Evolutionary conservation across 2,888 invertebrate species (phyloP), one percentile per base, ranked within the genome.

Genomic region (Lampropteryx suffumata): DNA sequence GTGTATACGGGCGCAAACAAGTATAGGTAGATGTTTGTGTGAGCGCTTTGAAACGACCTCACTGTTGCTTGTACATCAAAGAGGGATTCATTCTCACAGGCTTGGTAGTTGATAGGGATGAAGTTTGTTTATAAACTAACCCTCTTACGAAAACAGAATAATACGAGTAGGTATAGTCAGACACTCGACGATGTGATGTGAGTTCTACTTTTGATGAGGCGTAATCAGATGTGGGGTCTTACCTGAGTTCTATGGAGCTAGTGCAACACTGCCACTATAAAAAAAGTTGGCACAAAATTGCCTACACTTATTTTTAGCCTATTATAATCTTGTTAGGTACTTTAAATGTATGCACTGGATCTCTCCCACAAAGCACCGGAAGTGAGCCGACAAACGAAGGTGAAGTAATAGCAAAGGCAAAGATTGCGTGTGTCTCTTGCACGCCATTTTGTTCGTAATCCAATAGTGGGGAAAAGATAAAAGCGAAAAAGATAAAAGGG

Each of bases 401-500:
- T 73, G 67, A 74, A 76, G 67, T 81, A 77, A 80, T 76, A 69
- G 72, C 69, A 69, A 69, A 74, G 66, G 69, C 75, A 68, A 79
- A 79, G 79, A 79, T 87, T 83, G 84, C 79, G 84, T 85, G 84
- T 82, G 82, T 84, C 84, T 82, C 78, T 80, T 83, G 81, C 81
- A 76, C 76, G 84, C 82, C 79, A 84, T 85, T 85, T 83, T 80
- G 84, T 82, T 79, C 76, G 84, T 84, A 88, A 88, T 88, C 84
- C 84, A 84, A 87, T 88, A 86, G 84, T 80, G 79, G 79, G 76
- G 80, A 73, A 75, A 81, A 84, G 84, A 87, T 87, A 88, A 85
- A 86, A 85, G 83, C 80, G 82, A 79, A 78, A 82, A 82, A 86
- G 85, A 87, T 84, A 87, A 84, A 87, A 87, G 84, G 87, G 84